Evolutionary conservation across 2,797 vertebrate genomes (phyloP).

Genomic region (Amblyraja radiata): DNA sequence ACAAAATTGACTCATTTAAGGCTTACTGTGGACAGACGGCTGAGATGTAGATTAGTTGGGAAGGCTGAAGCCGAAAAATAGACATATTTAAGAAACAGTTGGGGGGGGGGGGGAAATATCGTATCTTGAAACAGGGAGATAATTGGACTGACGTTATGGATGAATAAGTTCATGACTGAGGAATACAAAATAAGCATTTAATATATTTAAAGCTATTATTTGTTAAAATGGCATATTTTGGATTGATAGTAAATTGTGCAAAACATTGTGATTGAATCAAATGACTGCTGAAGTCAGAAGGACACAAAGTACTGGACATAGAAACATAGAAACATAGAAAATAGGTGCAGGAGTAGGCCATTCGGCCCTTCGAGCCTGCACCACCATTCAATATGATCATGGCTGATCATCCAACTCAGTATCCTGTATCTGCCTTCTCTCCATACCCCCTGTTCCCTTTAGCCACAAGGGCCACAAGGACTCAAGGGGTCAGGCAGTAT

Average conservation of each 20-base stretch:
- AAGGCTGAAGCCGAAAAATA: neutral
- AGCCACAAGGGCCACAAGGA: no score
- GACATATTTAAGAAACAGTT: neutral
- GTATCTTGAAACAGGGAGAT: neutral
- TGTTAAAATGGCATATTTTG: neutral
- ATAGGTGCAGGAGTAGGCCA: no score
- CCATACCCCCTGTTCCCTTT: no score
- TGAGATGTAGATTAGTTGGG: neutral
- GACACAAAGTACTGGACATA: no score
- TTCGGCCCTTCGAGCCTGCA: no score
- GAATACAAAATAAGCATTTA: neutral
- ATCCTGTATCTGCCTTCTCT: no score
- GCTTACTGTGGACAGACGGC: neutral
- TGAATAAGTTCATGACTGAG: neutral
- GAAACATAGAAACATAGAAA: no score
- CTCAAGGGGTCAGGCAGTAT: no score
- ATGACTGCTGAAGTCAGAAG: neutral
- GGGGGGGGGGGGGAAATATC: neutral
- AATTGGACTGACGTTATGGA: neutral
- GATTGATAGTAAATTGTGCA: no score
- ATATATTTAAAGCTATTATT: neutral
- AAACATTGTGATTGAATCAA: neutral
- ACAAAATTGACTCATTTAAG: neutral
- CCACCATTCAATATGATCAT: no score
- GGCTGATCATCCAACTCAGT: no score